Percentiles rank a stretch among this genome's conserved stretches.
Conservation (phyloP, 1,140 invertebrate genomes). For the Daktulosphaira vitifoliae region DNA sequence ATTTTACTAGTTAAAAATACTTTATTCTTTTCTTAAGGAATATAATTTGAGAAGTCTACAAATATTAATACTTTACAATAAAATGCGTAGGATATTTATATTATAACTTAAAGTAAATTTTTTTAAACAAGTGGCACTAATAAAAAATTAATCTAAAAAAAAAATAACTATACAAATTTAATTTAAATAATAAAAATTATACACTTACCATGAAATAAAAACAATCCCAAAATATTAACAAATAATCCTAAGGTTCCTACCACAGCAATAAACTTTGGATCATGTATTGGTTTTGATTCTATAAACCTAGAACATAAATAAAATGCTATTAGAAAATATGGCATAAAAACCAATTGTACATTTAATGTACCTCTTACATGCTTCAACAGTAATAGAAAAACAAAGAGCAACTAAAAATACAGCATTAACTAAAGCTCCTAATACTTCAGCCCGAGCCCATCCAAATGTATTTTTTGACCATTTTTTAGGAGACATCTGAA, state of each 20-base stretch:
- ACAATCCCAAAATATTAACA: slow-evolving; percentile 74
- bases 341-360: no score
- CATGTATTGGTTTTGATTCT: slow-evolving; percentile 71
- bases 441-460: slow-evolving; percentile 84
- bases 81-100: no score
- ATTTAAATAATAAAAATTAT: slow-evolving; percentile 21
- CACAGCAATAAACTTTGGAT: slow-evolving; percentile 62
- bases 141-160: not conserved
- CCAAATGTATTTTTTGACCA: slow-evolving; percentile 94
- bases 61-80: no score
- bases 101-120: no score
- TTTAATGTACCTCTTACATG: slow-evolving; percentile 61
- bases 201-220: slow-evolving; percentile 69
- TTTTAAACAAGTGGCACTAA: not conserved
- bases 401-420: slow-evolving; percentile 88
- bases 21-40: no score
- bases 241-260: slow-evolving; percentile 71
- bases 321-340: no score
- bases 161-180: not conserved
- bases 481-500: slow-evolving; percentile 86
- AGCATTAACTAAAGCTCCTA: slow-evolving; percentile 87
- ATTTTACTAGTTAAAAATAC: no score
- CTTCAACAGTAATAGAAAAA: slow-evolving; percentile 86
- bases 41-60: no score
- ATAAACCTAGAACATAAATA: slow-evolving; percentile 52